Conservation (phyloP, 2,888 invertebrate genomes). For the Formica aserva region DNA sequence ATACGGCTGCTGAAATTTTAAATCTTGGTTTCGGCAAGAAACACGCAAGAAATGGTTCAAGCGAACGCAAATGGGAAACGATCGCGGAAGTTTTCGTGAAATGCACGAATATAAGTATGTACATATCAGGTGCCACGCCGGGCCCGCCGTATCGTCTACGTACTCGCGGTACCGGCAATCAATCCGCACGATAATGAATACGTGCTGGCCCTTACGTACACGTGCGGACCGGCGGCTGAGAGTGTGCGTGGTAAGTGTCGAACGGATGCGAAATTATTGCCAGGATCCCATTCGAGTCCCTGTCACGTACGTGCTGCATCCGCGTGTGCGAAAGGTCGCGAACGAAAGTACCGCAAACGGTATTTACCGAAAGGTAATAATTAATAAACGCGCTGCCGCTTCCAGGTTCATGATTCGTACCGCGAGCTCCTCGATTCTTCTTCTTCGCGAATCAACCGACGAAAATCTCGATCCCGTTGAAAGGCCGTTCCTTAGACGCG, state of each 20-base stretch:
- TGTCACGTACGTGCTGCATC: constrained; percentile 52
- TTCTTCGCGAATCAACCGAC: not conserved
- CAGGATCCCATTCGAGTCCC: constrained; percentile 52
- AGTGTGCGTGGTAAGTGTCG: constrained; percentile 13
- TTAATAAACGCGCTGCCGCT: constrained; percentile 61
- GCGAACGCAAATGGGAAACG: not conserved
- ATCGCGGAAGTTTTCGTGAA: constrained; percentile 42
- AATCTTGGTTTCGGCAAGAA: not conserved
- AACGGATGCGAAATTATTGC: constrained; percentile 55
- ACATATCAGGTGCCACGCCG: not conserved
- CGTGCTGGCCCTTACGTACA: constrained; percentile 31
- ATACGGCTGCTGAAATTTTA: not conserved
- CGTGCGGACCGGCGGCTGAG: constrained; percentile 6
- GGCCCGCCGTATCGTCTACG: constrained; percentile 1
- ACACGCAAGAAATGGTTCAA: not conserved
- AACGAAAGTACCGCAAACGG: constrained; percentile 57
- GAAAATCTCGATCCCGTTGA: not conserved
- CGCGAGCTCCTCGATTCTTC: not conserved
- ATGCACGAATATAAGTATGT: not conserved
- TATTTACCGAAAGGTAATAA: constrained; percentile 66
- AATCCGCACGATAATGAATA: constrained; percentile 61
- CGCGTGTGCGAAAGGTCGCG: constrained; percentile 60
- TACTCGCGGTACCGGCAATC: constrained; percentile 51
- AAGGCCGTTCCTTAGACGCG: not conserved
- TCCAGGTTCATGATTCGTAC: constrained; percentile 53